A percentile compares a stretch with the other conserved stretches of the same genome.
These are phyloP conservation scores for Crenichthys baileyi DNA, from an alignment of 2,797 vertebrate genomes.

Conservation along the genomic window DNA sequence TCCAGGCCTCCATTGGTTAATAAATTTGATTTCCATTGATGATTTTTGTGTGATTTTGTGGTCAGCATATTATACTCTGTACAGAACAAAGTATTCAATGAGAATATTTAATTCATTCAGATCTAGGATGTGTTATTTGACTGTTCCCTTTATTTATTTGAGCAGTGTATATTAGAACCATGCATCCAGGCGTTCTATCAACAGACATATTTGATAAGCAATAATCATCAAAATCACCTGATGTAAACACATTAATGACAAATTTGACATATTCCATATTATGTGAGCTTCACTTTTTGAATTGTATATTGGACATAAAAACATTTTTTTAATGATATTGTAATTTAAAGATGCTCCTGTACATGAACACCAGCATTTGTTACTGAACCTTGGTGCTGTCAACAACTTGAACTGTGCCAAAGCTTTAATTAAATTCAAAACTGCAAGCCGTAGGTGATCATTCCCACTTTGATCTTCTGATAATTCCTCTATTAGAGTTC, in stretches of 20 bases:
- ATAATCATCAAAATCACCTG: not conserved
- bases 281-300: not conserved
- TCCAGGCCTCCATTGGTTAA: too few relatives aligned
- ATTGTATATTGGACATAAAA: not conserved
- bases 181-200: not conserved
- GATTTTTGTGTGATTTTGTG: too few relatives aligned
- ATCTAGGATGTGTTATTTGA: too few relatives aligned
- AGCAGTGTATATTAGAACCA: not conserved
- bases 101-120: too few relatives aligned
- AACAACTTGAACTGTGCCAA: not conserved
- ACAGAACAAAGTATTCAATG: too few relatives aligned
- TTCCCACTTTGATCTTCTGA: not conserved
- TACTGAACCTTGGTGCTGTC: not conserved
- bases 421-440: not conserved
- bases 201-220: not conserved
- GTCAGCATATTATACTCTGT: too few relatives aligned
- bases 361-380: not conserved
- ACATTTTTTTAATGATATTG: too few relatives aligned
- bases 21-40: too few relatives aligned
- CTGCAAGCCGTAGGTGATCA: not conserved
- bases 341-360: too few relatives aligned
- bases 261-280: not conserved
- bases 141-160: too few relatives aligned
- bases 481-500: not conserved
- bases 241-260: not conserved